These are phyloP conservation scores for Ephydatia muelleri DNA, from an alignment of 37 sponge, comb jelly and placozoan genomes.

Conservation along the genomic window DNA sequence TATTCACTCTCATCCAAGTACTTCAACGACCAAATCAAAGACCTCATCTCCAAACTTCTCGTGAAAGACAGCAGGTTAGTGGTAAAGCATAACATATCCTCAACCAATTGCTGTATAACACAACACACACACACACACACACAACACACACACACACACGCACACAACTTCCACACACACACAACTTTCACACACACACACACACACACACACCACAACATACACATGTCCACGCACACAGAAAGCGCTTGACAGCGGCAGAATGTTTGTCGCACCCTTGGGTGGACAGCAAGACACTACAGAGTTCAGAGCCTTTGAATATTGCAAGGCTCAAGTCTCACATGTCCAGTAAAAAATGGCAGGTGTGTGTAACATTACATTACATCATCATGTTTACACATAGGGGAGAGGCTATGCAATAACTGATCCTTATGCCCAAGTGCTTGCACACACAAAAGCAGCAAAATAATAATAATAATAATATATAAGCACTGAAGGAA, in stretches of 20 bases:
- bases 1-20: conserved; percentile 35
- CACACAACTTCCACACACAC: no score
- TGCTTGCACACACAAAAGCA: no score
- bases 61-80: conserved; percentile 51
- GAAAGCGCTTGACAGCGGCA: conserved; percentile 13
- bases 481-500: no score
- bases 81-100: background rate
- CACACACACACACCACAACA: no score
- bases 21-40: conserved; percentile 42
- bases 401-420: no score
- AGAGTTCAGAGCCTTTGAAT: background rate
- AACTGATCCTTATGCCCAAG: no score
- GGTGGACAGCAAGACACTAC: conserved; percentile 10
- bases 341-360: conserved; percentile 28
- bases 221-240: background rate
- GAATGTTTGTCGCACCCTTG: conserved; percentile 39
- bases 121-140: no score
- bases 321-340: conserved; percentile 21
- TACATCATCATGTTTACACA: no score
- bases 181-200: background rate
- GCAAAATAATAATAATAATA: no score
- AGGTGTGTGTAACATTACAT: background rate
- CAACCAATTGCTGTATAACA: background rate
- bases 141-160: no score
- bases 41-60: conserved; percentile 48